These are phyloP conservation scores for Leiothrix lutea DNA, from an alignment of 2,113 vertebrate species.

Conservation along the genomic window DNA sequence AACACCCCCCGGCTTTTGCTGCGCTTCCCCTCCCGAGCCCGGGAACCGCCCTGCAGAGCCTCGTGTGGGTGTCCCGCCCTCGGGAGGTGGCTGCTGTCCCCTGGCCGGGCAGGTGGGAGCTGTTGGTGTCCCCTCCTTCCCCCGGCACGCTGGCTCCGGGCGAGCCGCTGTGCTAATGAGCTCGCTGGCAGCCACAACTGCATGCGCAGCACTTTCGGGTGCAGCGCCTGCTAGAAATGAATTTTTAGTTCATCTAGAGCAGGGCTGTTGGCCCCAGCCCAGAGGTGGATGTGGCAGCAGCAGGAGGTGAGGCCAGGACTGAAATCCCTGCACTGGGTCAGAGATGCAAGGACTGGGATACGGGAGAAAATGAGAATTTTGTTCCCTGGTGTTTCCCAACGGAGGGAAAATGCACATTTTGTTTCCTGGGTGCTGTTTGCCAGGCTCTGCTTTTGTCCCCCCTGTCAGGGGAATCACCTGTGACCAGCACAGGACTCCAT, in stretches of 20 bases:
- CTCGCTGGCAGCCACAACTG: not conserved
- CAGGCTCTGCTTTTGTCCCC: not conserved
- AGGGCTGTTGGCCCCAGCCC: not conserved
- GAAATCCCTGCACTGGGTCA: rapidly evolving
- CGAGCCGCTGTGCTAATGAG: not conserved
- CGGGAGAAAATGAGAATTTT: rapidly evolving
- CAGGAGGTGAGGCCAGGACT: rapidly evolving
- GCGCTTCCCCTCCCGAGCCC: rapidly evolving
- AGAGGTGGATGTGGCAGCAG: not conserved
- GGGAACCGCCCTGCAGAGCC: rapidly evolving
- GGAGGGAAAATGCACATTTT: rapidly evolving
- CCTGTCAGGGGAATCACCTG: not conserved
- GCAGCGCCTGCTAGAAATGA: not conserved
- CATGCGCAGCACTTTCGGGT: not conserved
- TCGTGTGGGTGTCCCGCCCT: rapidly evolving
- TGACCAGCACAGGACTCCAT: not conserved
- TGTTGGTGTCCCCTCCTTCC: rapidly evolving
- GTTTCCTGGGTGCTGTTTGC: not conserved
- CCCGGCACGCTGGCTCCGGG: rapidly evolving
- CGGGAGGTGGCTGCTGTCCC: not conserved
- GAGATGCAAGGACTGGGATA: rapidly evolving
- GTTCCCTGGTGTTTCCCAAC: rapidly evolving
- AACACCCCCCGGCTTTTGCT: rapidly evolving
- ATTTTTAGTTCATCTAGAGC: not conserved
- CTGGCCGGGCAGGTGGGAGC: rapidly evolving